Evolutionary conservation across 1,140 invertebrate genomes (phyloP), one percentile per base, ranked within the genome.

Genomic region (Hylaeus volcanicus): DNA sequence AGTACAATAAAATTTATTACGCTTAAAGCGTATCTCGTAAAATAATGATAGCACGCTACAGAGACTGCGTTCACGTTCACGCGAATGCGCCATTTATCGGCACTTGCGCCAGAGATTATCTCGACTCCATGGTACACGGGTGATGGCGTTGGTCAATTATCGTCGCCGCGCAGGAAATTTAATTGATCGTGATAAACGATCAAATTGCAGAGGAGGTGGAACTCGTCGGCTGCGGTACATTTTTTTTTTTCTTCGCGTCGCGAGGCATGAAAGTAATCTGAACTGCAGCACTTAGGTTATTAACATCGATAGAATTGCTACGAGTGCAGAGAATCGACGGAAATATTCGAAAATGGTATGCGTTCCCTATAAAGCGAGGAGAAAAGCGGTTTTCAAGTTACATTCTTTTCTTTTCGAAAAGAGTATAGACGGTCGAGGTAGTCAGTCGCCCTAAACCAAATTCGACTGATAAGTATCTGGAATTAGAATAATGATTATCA

Each of bases 131-230:
- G 68, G 82, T 84, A 86, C 82, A 82, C 79, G 85, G 85, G 85
- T 82, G 86, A 87, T 86, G 85, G 85, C 86, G 85, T 84, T 66
- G 85, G 85, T 87, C 86, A 87, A 87, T 87, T 87, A 87, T 87
- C 85, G 82, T 87, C 75, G 85, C 78, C 56, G 78, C 64, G 74
- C 86, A 82, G 85, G 78, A 84, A 86, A 87, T 87, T 87, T 87
- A 87, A 87, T 87, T 87, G 86, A 86, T 87, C 86, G 82, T 84
- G 85, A 86, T 86, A 83, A 86, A 86, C 84, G 85, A 86, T 86
- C 81, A 86, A 86, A 86, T 86, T 86, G 85, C 84, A 48, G 71
- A 64, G 84, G 53, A 69, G 64, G 79, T 65, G 56, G 61, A 41
- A 64, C 60, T 58, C 41, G 60, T 14, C 45, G 45, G 37, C 5